Percentiles rank a stretch among this genome's conserved stretches.
Conservation (phyloP, 2,113 vertebrate genomes). For the Dasypus novemcinctus region DNA sequence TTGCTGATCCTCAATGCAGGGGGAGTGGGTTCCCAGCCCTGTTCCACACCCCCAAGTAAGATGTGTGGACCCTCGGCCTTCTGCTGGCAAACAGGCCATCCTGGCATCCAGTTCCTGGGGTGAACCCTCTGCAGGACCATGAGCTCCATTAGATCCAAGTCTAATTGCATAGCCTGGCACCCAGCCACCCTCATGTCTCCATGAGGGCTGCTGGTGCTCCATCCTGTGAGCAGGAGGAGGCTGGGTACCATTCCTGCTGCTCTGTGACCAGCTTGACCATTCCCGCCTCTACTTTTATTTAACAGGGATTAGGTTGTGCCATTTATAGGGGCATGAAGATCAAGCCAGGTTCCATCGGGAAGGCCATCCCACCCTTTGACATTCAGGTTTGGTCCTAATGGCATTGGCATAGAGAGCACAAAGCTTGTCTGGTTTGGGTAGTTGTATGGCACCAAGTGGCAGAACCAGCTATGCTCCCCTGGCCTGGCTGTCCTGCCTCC, state of each 20-base stretch:
- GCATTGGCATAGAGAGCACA: background rate
- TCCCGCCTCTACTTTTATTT: background rate
- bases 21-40: background rate
- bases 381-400: slow-evolving; percentile 82
- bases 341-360: slow-evolving; percentile 88
- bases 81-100: background rate
- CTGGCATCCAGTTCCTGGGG: background rate
- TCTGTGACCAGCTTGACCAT: background rate
- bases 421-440: background rate
- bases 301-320: slow-evolving; percentile 84
- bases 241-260: no score
- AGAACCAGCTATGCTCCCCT: background rate
- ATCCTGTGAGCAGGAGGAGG: background rate
- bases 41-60: background rate
- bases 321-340: slow-evolving; percentile 84
- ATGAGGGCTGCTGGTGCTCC: no score
- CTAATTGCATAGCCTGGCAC: no score
- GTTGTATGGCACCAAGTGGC: background rate
- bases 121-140: no score
- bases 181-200: background rate
- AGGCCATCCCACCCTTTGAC: slow-evolving; percentile 82
- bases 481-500: background rate
- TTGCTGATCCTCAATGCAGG: background rate
- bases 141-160: background rate
- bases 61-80: background rate